A percentile compares a stretch with the other conserved stretches of the same genome.
Conservation (phyloP, 2,797 vertebrate genomes). For the Eutrigla gurnardus region DNA sequence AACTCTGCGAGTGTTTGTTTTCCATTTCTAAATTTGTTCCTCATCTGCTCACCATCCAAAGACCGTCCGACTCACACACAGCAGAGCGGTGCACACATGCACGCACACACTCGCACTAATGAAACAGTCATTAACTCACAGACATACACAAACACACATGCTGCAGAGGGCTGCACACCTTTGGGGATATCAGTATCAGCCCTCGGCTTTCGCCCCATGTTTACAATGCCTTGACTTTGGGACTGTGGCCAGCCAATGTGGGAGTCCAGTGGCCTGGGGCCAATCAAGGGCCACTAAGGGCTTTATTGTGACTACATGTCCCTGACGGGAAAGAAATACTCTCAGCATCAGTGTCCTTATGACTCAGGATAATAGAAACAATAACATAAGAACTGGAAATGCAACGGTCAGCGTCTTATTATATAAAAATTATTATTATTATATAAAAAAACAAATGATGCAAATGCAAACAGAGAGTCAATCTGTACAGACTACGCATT, state of each 20-base stretch:
- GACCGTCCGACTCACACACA: conserved; percentile 46
- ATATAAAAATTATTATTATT: neutral
- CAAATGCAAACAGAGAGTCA: neutral
- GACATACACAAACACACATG: conserved; percentile 75
- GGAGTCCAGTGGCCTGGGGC: conserved; percentile 42
- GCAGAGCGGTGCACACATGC: conserved; percentile 3
- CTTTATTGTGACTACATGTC: conserved; percentile 62
- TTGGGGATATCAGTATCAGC: conserved; percentile 77
- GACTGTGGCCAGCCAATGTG: conserved; percentile 48
- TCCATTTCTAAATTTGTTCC: conserved; percentile 54
- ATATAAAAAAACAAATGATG: neutral
- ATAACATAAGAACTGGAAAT: neutral
- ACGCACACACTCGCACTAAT: conserved; percentile 36
- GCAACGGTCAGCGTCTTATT: neutral
- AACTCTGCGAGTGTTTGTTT: conserved; percentile 57
- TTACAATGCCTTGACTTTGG: conserved; percentile 73
- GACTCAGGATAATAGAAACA: conserved; percentile 3
- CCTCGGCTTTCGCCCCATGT: conserved; percentile 68
- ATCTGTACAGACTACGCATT: neutral
- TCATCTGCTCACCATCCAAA: conserved; percentile 48
- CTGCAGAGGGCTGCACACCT: conserved; percentile 64
- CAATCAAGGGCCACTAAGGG: conserved; percentile 46
- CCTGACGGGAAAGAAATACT: conserved; percentile 39
- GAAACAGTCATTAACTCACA: conserved; percentile 69
- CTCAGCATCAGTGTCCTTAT: conserved; percentile 3